phyloP scores from a whole-genome alignment of 2,888 invertebrate species.

The Drosophila mettleri region DNA sequence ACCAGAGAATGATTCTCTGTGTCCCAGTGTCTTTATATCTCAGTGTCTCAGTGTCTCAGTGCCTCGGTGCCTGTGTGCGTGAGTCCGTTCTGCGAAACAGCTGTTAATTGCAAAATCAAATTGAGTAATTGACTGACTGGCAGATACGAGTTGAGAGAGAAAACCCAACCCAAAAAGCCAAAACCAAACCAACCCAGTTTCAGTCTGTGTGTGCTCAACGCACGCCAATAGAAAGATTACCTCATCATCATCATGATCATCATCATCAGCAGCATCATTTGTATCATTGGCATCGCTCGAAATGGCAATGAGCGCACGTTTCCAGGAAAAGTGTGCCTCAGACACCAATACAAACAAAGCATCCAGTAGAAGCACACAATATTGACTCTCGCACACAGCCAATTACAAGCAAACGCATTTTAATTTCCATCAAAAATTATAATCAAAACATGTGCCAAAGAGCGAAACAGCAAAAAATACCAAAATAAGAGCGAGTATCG shows the following conservation, averaged over 20 bases:
- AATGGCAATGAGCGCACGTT: slow-evolving; percentile 76
- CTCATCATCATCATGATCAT: slow-evolving; percentile 30
- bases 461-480: slow-evolving; percentile 6
- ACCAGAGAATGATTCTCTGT: slow-evolving; percentile 3
- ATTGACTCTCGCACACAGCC: slow-evolving; percentile 25
- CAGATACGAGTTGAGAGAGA: slow-evolving; percentile 44
- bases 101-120: slow-evolving; percentile 78
- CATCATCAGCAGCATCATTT: slow-evolving; percentile 45
- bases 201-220: slow-evolving; percentile 19
- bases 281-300: slow-evolving; percentile 48
- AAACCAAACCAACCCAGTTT: not conserved
- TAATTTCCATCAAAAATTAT: slow-evolving; percentile 76
- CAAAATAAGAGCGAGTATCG: not conserved
- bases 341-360: slow-evolving; percentile 29
- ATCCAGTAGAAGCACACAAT: slow-evolving; percentile 13
- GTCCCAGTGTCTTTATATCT: not conserved
- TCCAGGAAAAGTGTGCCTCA: slow-evolving; percentile 74
- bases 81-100: slow-evolving; percentile 50
- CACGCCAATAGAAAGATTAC: slow-evolving; percentile 59
- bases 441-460: slow-evolving; percentile 78
- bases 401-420: slow-evolving; percentile 80
- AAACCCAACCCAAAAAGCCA: slow-evolving; percentile 19
- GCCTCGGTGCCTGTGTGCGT: slow-evolving; percentile 4
- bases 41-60: too few relatives aligned
- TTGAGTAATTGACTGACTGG: slow-evolving; percentile 63